Evolutionary conservation across 2,888 invertebrate genomes (phyloP), one percentile per base, ranked within the genome.

Genomic region (Drosophila neotestacea): DNA sequence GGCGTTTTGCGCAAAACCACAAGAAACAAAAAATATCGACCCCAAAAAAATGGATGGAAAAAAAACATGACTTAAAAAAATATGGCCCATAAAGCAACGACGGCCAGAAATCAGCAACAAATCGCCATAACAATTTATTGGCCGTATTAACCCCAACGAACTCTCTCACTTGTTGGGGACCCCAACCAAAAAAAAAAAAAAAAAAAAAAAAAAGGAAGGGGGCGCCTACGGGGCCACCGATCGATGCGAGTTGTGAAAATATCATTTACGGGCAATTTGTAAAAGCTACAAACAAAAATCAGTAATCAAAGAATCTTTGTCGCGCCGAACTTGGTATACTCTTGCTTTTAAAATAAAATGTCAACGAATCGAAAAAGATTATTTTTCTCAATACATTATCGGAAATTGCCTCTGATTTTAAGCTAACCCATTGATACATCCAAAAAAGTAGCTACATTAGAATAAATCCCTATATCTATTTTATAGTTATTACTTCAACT

Each of bases 161-260:
- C 90, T 90, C 87, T 87, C 76, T 76, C 82, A 77, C 85, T 81
- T 79, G 67, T 69, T 70, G 69, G 54, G 48, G 63, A 47, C 67
- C 32, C 32, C 41, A 28, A 38, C 11, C 34, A 46, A 44, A 46
- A 16, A 38, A n/a, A 34, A 48, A 44, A 42, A 6, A 32, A 55
- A 50, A 27, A 63, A 22, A 38, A 48, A 39, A n/a, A 38, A 46
- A 44, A 46, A 16, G 44, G 51, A 47, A 56, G 51, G 39, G 47
- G 48, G 39, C 54, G 48, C 68, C 73, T 41, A 42, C 44, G 74
- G 75, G 61, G 52, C 66, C 63, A 34, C 52, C 90, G 80, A 89
- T 88, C 87, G 91, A 90, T 90, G 90, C 90, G 86, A 90, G 89
- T 86, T 91, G 85, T 85, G 78, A 88, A 90, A 91, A 91, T 88